phyloP scores from a whole-genome alignment of 2,113 vertebrate genomes.

The Trogon melanurus region DNA sequence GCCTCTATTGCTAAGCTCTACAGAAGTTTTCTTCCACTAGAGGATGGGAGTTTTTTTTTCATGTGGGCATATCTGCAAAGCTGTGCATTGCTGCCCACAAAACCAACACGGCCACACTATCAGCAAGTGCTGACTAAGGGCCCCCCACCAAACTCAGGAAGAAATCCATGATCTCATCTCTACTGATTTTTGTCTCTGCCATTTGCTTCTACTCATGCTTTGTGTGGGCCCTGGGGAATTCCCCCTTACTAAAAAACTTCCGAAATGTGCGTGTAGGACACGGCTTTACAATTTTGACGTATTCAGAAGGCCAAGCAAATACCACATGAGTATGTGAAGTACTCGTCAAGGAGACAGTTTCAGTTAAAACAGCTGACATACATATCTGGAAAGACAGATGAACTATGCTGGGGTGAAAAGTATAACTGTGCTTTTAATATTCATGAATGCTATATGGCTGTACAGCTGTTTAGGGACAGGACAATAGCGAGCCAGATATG shows the following conservation, averaged over 20 bases:
- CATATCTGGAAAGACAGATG: slow-evolving; percentile 24
- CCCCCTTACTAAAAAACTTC: not conserved
- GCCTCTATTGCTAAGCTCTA: not conserved
- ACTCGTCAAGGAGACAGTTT: not conserved
- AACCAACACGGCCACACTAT: rapidly evolving
- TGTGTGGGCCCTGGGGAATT: not conserved
- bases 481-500: not conserved
- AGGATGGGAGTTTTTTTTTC: not conserved
- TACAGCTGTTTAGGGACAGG: not conserved
- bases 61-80: not conserved
- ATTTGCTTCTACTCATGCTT: not conserved
- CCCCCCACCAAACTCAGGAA: not conserved
- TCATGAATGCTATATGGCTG: not conserved
- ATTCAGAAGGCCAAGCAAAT: not conserved
- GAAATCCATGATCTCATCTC: not conserved
- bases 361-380: slow-evolving; percentile 4
- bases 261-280: not conserved
- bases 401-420: slow-evolving; percentile 22
- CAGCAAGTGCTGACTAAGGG: not conserved
- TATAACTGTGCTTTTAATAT: slow-evolving; percentile 25
- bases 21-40: not conserved
- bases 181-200: not conserved
- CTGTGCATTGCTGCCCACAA: not conserved
- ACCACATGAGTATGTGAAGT: not conserved
- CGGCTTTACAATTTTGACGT: not conserved